These are phyloP conservation scores for Whitmania pigra DNA, from an alignment of 1,140 invertebrate species.

Conservation along the genomic window DNA sequence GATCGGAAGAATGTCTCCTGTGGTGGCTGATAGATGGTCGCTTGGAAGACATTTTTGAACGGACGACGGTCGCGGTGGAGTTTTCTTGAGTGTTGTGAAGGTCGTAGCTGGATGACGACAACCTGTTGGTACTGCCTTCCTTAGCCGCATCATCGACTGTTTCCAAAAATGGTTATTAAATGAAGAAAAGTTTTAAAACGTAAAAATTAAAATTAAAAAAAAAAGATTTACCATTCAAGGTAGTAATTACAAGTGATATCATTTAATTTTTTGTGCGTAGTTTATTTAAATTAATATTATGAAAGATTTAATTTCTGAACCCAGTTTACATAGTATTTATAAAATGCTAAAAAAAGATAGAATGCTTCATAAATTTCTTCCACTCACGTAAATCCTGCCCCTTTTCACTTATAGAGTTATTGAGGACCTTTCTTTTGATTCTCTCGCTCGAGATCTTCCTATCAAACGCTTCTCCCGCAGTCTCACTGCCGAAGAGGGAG, in stretches of 20 bases:
- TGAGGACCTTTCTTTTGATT: too few relatives aligned
- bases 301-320: not conserved
- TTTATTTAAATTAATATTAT: not conserved
- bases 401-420: too few relatives aligned
- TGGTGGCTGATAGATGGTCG: not conserved
- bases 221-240: too few relatives aligned
- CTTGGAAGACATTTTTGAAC: not conserved
- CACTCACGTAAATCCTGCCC: too few relatives aligned
- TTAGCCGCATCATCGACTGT: not conserved
- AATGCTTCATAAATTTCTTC: too few relatives aligned
- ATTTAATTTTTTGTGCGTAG: not conserved
- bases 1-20: not conserved
- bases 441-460: too few relatives aligned
- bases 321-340: not conserved
- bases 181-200: not conserved
- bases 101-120: not conserved
- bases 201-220: not conserved
- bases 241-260: too few relatives aligned
- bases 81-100: not conserved
- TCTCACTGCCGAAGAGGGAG: too few relatives aligned
- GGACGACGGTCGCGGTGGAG: not conserved
- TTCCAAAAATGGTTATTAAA: not conserved
- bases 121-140: not conserved
- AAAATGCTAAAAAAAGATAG: too few relatives aligned
- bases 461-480: too few relatives aligned